Base-by-base conservation (phyloP, 2,113 vertebrate genomes). In the Blennius ocellaris region DNA sequence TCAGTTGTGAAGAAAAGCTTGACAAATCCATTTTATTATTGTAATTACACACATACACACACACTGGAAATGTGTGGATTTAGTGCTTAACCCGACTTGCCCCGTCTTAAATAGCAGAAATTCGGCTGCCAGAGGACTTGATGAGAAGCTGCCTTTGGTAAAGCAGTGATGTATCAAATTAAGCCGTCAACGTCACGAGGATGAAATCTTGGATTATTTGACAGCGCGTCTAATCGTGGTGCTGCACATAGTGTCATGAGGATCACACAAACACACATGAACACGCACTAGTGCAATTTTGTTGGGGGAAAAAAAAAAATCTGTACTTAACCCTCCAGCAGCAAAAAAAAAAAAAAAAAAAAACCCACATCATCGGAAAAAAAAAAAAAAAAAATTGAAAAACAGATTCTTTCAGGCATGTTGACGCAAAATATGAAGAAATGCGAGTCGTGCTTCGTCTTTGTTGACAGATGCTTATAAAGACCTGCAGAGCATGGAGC, bases 141-240 rank as follows among this genome's bases (percentile, higher is more conserved):
- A 54, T 54, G 44, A 40, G 44, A 73, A 69, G 50, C 63, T 48
- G 52, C 68, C 65, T 80, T 78, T 59, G 62, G 60, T n/a, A 62
- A 76, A 66, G 64, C 43, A 69, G 14, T 47, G 65, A 47, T 62
- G 47, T 66, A 37, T 87, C 62, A 65, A 74, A 80, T 74, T 77
- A 75, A 85, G 39, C 49, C 4, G 8, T 80, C 49, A 70, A 67
- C 73, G 65, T 75, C 80, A 76, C 39, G 3, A 74, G 70, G 67
- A 81, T 69, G 55, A 85, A 65, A 69, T 63, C 47, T 10, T 80
- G 61, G 69, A 69, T 69, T 75, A 81, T 76, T 72, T 66, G 48
- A 73, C 51, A 44, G 53, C 1, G 11, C 43, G 68, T 78, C 21
- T 63, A 63, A 68, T 77, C 37, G 11, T 53, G 38, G 56, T 12